phyloP scores from a whole-genome alignment of 1,140 invertebrate genomes.

The Penaeus japonicus region DNA sequence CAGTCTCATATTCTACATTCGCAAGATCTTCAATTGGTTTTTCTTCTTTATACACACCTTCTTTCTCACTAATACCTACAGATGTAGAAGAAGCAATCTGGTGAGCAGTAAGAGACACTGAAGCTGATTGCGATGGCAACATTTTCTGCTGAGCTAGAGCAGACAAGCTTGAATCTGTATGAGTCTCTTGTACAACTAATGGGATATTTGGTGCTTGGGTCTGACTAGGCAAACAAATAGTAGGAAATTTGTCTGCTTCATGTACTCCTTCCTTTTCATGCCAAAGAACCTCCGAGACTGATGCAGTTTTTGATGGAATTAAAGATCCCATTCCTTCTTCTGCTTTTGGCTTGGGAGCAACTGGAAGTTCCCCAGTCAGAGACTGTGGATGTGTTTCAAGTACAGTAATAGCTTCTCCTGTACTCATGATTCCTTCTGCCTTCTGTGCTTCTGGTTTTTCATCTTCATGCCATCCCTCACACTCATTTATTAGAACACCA shows the following conservation, averaged over 20 bases:
- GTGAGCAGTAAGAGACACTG: constrained; percentile 36
- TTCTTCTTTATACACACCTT: constrained; percentile 43
- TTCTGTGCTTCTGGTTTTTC: constrained; percentile 61
- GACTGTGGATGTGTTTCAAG: constrained; percentile 49
- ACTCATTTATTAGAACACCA: constrained; percentile 42
- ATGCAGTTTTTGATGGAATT: constrained; percentile 45
- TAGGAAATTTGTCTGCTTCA: constrained; percentile 61
- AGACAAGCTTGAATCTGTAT: constrained; percentile 16
- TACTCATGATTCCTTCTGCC: constrained; percentile 69
- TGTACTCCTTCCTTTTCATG: constrained; percentile 73
- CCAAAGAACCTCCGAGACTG: constrained; percentile 67
- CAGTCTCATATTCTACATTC: constrained; percentile 50
- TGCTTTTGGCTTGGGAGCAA: constrained; percentile 36
- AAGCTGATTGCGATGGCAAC: constrained; percentile 42
- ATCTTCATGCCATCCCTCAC: constrained; percentile 59
- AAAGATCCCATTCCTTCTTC: constrained; percentile 46
- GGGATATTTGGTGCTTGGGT: constrained; percentile 32
- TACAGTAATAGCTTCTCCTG: constrained; percentile 72
- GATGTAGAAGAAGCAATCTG: constrained; percentile 56
- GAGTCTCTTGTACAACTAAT: constrained; percentile 44
- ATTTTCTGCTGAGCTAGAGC: constrained; percentile 33
- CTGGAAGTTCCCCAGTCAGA: constrained; percentile 13
- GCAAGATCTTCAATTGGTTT: constrained; percentile 48
- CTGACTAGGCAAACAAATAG: constrained; percentile 20
- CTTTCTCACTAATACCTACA: constrained; percentile 54